A percentile compares a stretch with the other conserved stretches of the same genome.
Conservation (phyloP, 2,888 invertebrate species). For the Aphrophora alni region DNA sequence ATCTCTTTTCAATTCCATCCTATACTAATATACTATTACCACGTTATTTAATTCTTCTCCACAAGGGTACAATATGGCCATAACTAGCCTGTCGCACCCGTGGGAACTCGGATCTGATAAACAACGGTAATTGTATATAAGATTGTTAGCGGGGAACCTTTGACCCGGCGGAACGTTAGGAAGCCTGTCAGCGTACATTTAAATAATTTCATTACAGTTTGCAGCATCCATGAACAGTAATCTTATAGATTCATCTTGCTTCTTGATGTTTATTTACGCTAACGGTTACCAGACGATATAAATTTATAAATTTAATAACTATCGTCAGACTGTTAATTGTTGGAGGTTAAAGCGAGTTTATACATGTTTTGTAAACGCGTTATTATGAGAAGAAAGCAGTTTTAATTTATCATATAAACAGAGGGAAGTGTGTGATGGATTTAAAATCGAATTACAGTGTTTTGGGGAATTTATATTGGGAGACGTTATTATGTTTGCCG, state of each 20-base stretch:
- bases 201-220: background rate
- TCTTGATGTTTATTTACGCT: too few species aligned
- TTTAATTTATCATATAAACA: too few species aligned
- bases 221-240: background rate
- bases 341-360: too few species aligned
- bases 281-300: background rate
- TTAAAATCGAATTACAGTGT: too few species aligned
- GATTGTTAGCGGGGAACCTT: background rate
- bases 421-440: too few species aligned
- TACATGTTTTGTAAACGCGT: too few species aligned
- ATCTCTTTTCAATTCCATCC: background rate
- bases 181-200: background rate
- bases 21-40: background rate
- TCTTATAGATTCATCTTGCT: background rate
- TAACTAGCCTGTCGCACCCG: background rate
- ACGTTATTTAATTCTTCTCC: background rate
- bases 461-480: too few species aligned
- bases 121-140: constrained; percentile 2
- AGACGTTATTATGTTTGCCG: too few species aligned
- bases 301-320: background rate
- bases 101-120: background rate
- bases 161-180: background rate
- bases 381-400: too few species aligned
- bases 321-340: background rate
- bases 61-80: background rate